These are phyloP conservation scores for Vanacampus margaritifer DNA, from an alignment of 2,113 vertebrate species.

Conservation along the genomic window DNA sequence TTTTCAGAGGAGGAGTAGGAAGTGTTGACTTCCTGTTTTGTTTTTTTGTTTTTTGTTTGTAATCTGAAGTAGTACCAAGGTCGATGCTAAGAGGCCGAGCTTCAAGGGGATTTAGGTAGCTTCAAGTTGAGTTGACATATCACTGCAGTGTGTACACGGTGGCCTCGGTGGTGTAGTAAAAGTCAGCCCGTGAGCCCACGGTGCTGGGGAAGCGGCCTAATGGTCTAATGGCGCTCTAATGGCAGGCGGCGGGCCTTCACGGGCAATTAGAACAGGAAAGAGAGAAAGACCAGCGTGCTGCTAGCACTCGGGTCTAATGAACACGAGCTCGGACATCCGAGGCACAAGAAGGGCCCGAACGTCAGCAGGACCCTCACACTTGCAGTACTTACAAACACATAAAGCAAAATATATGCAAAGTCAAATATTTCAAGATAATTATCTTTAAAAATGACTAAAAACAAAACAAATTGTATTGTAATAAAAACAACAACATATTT, in stretches of 20 bases:
- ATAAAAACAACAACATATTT: too few relatives aligned
- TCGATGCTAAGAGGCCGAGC: neutral
- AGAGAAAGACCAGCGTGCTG: conserved; percentile 7
- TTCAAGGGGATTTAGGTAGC: neutral
- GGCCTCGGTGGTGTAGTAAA: conserved; percentile 75
- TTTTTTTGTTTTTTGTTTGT: neutral
- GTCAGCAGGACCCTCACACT: neutral
- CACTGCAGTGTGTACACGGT: conserved; percentile 13
- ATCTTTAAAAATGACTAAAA: too few relatives aligned
- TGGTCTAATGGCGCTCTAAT: conserved; percentile 60
- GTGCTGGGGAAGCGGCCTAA: conserved; percentile 47
- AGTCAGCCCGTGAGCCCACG: conserved; percentile 21
- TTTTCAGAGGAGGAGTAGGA: too few relatives aligned
- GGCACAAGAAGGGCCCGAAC: neutral
- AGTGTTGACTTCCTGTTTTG: neutral
- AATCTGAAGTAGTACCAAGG: neutral
- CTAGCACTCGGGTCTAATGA: neutral
- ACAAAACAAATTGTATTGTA: too few relatives aligned
- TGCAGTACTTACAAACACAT: neutral
- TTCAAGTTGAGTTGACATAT: neutral
- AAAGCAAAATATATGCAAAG: neutral
- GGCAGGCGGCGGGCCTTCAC: conserved; percentile 60
- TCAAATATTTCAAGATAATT: too few relatives aligned
- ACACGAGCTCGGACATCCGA: neutral
- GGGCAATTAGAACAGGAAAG: conserved; percentile 74